phyloP scores from a whole-genome alignment of 1,140 invertebrate species.

The Nasonia vitripennis region DNA sequence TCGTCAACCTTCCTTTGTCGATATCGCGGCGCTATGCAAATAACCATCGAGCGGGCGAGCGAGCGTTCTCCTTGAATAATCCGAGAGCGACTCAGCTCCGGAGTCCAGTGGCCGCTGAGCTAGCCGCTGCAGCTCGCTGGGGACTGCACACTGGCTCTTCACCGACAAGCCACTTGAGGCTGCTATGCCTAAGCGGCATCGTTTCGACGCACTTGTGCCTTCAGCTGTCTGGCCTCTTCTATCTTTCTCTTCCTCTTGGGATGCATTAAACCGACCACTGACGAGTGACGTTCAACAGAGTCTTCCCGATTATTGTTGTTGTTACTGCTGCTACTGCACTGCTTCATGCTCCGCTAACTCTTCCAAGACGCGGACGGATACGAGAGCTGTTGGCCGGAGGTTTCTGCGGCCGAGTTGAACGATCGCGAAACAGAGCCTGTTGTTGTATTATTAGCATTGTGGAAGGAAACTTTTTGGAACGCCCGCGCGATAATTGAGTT shows the following conservation, averaged over 20 bases:
- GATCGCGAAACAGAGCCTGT: neutral
- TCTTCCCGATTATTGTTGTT: constrained; percentile 39
- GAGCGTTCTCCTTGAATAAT: constrained; percentile 37
- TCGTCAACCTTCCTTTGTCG: constrained; percentile 59
- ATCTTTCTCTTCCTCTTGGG: neutral
- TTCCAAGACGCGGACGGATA: neutral
- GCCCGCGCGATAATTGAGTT: neutral
- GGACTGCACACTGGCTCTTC: constrained; percentile 5
- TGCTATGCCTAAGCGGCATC: neutral
- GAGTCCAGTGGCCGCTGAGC: neutral
- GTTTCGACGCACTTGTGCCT: constrained; percentile 15
- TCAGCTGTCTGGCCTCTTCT: neutral
- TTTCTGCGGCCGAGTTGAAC: neutral
- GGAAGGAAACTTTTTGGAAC: neutral
- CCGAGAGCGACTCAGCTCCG: neutral
- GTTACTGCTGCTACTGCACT: neutral
- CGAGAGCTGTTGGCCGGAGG: neutral
- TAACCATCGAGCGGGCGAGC: constrained; percentile 43
- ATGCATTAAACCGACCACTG: constrained; percentile 23
- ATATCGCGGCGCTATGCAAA: constrained; percentile 64
- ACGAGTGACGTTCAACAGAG: constrained; percentile 34
- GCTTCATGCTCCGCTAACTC: neutral
- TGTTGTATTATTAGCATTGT: neutral
- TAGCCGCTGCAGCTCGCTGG: constrained; percentile 11
- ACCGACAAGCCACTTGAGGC: constrained; percentile 22